phyloP scores from a whole-genome alignment of 53 echinoderm and acorn worm genomes.

The Actinopyga echinites region DNA sequence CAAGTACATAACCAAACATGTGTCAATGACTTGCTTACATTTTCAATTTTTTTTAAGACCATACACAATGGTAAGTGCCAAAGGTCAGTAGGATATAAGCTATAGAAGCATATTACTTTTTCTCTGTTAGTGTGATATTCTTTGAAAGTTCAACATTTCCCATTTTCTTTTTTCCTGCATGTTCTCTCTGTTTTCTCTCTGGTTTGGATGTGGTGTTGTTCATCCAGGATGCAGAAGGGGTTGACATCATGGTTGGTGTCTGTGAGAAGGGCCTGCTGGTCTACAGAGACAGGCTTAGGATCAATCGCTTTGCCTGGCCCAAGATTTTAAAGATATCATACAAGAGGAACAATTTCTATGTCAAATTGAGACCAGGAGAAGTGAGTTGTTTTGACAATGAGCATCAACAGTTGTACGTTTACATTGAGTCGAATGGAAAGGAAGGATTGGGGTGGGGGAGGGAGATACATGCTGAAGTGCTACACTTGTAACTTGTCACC shows the following conservation, averaged over 20 bases:
- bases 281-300: slow-evolving; percentile 94
- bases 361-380: slow-evolving; percentile 99
- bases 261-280: slow-evolving; percentile 97
- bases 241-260: slow-evolving; percentile 99
- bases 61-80: no score
- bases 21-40: no score
- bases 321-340: slow-evolving; percentile 99
- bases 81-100: no score
- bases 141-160: background rate
- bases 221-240: slow-evolving; percentile 92
- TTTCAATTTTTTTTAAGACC: no score
- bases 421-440: no score
- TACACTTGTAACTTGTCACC: no score
- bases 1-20: no score
- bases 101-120: no score
- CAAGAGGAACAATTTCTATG: slow-evolving; percentile 99
- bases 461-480: no score
- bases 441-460: no score
- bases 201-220: background rate
- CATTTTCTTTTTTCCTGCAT: background rate
- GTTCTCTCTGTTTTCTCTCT: background rate
- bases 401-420: no score
- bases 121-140: background rate
- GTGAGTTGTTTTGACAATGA: slow-evolving; percentile 36
- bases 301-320: slow-evolving; percentile 99